Evolutionary conservation across 1,140 invertebrate species (phyloP), one percentile per base, ranked within the genome.

Genomic region (Drosophila elegans): DNA sequence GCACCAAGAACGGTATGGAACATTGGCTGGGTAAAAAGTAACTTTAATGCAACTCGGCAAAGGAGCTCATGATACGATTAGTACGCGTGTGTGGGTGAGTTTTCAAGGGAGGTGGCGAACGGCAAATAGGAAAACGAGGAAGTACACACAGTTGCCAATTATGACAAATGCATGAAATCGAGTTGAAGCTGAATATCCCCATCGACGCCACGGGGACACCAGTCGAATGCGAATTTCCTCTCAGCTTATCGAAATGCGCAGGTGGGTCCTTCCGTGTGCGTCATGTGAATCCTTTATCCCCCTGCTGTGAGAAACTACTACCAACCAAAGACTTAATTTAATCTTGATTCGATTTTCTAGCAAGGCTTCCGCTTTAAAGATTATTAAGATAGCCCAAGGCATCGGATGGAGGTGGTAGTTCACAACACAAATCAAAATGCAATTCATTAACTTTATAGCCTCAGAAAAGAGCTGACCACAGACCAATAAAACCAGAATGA

Each of bases 161-260:
- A 86, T 86, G 83, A 86, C 79, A 86, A 88, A 88, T 86, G 79
- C 83, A 88, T 61, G 61, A 45, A 88, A 88, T 83, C 69, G 79
- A 86, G 63, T 67, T 89, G 46, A 78, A 72, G 11, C 74, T 76
- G 75, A 63, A 68, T 82, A 75, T 48, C 74, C 69, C 63, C 80
- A 85, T 85, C 74, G 64, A 55, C 41, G 44, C 32, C 38, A 36
- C 51, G 62, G 41, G 74, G 49, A 56, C 57, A 53, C 60, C 41
- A 49, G 51, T 49, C 36, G 44, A 56, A 57, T 71, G 38, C 9
- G 52, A 56, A 48, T 56, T 55, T 68, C 42, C n/a, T 42, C 36
- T 21, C 12, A 21, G 45, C 51, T 74, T 74, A 44, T 55, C 52
- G 52, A 46, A 51, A 46, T 44, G 32, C 39, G 69, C 69, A 74